Evolutionary conservation across 1,140 invertebrate genomes (phyloP), one percentile per base, ranked within the genome.

Genomic region (Micrasema longulum): DNA sequence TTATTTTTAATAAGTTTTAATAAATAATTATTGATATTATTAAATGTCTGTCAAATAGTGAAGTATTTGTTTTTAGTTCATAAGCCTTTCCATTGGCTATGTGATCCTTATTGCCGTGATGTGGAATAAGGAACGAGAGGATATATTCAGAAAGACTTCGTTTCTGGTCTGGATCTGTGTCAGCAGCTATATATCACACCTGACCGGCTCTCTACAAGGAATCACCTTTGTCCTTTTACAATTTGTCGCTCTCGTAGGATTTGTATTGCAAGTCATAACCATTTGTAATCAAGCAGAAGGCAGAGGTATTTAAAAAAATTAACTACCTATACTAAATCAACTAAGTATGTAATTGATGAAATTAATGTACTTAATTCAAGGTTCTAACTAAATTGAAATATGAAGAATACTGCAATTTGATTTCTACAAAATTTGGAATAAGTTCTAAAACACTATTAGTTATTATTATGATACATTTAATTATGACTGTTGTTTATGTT

Each of bases 141-240:
- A 74, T 16, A 76, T 85, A 36, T 91, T 91, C 76, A 84, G 85
- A 57, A 85, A 86, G 35, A 81, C 84, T 5, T 89, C 90, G 0
- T 85, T 87, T 47, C 78, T 85, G 0, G 78, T 91, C 1, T 92
- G 90, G 90, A 80, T 90, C 2, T 80, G 90, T 1, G 80, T 89
- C 18, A 88, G 87, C 50, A 84, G 89, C 55, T 90, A 87, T 76
- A 20, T 91, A 7, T 87, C 89, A 3, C 89, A 88, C 75, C 76
- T 87, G 26, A 84, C 88, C 22, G 88, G 88, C 7, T 80, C 84
- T 22, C 88, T 89, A 57, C 86, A 89, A 82, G 83, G 89, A 1
- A 80, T 87, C 53, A 82, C 88, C 53, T 92, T 92, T 79, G 81
- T 87, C 11, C 14, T 82, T 3, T 76, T 85, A 11, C 83, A 84